These are phyloP conservation scores for Oceanodroma tethys DNA, from an alignment of 2,113 vertebrate genomes.

Conservation along the genomic window DNA sequence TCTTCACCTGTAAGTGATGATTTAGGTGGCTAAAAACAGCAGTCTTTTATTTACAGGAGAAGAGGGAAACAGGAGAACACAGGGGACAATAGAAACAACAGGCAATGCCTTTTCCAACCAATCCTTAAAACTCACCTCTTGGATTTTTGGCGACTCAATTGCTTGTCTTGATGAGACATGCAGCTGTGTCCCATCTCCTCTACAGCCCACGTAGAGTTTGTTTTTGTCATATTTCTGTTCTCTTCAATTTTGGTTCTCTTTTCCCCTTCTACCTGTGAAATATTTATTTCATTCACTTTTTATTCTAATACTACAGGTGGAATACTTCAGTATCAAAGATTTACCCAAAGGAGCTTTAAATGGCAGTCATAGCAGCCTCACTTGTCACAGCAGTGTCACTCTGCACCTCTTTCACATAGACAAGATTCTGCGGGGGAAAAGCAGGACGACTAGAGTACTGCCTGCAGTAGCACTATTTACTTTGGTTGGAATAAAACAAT, in stretches of 20 bases:
- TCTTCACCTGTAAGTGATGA: background rate
- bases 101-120: background rate
- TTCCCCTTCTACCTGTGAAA: background rate
- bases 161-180: background rate
- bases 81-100: background rate
- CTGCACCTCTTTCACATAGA: background rate
- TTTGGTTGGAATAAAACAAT: background rate
- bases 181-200: background rate
- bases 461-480: background rate
- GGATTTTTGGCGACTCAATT: background rate
- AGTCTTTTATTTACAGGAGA: background rate
- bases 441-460: background rate
- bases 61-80: background rate
- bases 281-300: background rate
- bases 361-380: background rate
- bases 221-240: background rate
- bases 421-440: background rate
- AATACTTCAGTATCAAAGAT: background rate
- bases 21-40: background rate
- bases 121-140: background rate
- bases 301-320: background rate
- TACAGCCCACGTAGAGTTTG: fast-evolving
- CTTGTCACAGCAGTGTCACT: background rate
- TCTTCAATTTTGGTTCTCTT: background rate
- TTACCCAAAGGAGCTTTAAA: background rate